phyloP scores from a whole-genome alignment of 2,888 invertebrate genomes.

The Andrena dorsata region DNA sequence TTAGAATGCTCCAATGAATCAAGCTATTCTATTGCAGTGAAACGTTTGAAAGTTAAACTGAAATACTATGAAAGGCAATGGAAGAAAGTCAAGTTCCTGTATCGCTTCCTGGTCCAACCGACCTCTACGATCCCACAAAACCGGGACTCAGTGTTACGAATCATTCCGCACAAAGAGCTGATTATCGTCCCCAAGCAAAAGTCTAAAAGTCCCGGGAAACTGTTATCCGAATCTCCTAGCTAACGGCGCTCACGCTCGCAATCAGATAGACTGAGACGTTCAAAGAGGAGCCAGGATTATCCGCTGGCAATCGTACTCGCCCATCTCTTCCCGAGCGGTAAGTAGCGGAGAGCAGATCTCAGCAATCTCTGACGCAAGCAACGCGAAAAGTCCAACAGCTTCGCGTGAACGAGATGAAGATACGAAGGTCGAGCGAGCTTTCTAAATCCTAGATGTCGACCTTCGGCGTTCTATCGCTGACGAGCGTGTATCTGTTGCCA shows the following conservation, averaged over 20 bases:
- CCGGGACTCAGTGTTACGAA: not conserved
- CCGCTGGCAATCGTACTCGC: slow-evolving; percentile 38
- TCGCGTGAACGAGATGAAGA: slow-evolving; percentile 69
- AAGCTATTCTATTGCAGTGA: not conserved
- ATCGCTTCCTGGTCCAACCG: not conserved
- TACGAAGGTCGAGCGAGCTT: slow-evolving; percentile 55
- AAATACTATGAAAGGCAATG: too few relatives aligned
- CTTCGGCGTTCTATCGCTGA: slow-evolving; percentile 77
- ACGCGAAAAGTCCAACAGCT: slow-evolving; percentile 72
- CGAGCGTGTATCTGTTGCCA: slow-evolving; percentile 79
- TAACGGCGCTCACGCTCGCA: slow-evolving; percentile 9
- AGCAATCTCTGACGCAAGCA: slow-evolving; percentile 55
- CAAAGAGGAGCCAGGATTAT: slow-evolving; percentile 52
- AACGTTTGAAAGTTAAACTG: not conserved
- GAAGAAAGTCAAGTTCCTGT: not conserved
- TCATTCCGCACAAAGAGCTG: not conserved
- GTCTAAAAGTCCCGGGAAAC: slow-evolving; percentile 40
- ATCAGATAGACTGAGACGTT: slow-evolving; percentile 54
- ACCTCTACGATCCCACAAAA: not conserved
- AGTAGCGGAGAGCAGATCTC: slow-evolving; percentile 46
- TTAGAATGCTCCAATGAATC: not conserved
- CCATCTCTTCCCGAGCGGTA: slow-evolving; percentile 45
- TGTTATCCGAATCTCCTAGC: slow-evolving; percentile 21
- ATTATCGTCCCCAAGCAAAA: not conserved
- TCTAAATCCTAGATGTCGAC: slow-evolving; percentile 47